Evolutionary conservation across 2,888 invertebrate genomes (phyloP).

Genomic region (Aelia acuminata): DNA sequence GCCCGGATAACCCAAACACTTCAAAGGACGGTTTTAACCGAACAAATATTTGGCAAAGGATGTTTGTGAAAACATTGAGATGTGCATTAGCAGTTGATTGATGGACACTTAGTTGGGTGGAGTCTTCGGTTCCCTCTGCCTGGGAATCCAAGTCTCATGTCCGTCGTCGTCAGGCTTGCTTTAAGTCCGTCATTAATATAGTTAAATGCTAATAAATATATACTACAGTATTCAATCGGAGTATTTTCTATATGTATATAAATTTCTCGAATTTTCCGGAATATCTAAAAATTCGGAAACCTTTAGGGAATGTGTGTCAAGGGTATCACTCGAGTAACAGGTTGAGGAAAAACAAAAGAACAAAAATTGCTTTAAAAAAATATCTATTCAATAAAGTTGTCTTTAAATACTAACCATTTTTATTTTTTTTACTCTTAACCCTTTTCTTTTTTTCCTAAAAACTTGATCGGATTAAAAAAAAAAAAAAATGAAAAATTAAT

Average conservation of each 20-base stretch:
- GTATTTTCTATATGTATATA: too few species aligned
- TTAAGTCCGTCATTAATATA: background rate
- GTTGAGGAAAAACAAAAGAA: background rate
- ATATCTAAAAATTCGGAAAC: background rate
- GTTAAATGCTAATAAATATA: background rate
- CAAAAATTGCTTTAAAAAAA: too few species aligned
- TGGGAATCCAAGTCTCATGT: background rate
- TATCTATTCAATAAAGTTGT: background rate
- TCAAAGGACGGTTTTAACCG: background rate
- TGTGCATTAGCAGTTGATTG: constrained; percentile 7
- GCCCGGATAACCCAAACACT: background rate
- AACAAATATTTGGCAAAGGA: background rate
- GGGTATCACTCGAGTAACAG: background rate
- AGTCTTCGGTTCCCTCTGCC: background rate
- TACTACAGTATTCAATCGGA: background rate
- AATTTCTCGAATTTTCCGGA: too few species aligned
- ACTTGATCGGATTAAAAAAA: too few species aligned
- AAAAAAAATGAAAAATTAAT: too few species aligned
- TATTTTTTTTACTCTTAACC: too few species aligned
- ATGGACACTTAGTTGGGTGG: background rate
- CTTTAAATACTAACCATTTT: too few species aligned
- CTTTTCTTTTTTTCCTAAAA: too few species aligned
- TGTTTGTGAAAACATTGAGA: background rate
- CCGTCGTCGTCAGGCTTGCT: background rate
- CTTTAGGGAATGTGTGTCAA: background rate